Percentiles rank a stretch among this genome's conserved stretches.
Conservation (phyloP, 1,140 invertebrate genomes). For the Gyrodactylus bullatarudis region DNA sequence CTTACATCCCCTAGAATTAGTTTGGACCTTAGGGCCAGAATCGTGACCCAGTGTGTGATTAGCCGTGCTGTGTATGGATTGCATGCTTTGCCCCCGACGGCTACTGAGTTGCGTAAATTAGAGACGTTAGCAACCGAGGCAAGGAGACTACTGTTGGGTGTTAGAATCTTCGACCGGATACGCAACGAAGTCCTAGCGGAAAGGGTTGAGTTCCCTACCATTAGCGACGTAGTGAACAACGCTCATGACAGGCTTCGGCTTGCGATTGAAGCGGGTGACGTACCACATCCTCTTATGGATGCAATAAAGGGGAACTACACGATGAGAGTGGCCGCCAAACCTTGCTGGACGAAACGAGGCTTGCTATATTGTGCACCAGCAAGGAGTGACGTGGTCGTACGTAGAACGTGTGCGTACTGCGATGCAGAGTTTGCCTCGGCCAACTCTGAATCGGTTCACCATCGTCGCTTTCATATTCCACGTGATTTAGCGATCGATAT, state of each 20-base stretch:
- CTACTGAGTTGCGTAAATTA: not conserved
- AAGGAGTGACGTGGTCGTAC: not conserved
- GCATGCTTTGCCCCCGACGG: not conserved
- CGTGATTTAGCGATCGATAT: too few species aligned
- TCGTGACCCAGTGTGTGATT: not conserved
- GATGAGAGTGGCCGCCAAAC: not conserved
- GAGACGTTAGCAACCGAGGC: not conserved
- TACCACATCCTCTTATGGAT: not conserved
- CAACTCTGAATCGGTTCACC: not conserved
- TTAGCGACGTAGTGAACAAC: not conserved
- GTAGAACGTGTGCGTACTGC: not conserved
- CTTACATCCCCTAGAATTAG: not conserved
- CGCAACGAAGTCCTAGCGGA: not conserved
- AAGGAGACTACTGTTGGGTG: not conserved
- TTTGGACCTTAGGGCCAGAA: not conserved
- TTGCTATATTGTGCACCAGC: not conserved
- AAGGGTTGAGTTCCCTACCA: not conserved
- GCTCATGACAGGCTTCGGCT: not conserved
- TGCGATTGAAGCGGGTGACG: not conserved
- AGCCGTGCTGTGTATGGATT: not conserved
- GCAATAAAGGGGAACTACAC: not conserved
- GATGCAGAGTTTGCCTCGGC: not conserved
- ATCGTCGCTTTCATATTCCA: not conserved
- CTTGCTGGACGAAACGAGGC: not conserved
- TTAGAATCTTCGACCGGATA: not conserved